Evolutionary conservation across 2,888 invertebrate genomes (phyloP).

Genomic region (Cremastobaeus sp.): DNA sequence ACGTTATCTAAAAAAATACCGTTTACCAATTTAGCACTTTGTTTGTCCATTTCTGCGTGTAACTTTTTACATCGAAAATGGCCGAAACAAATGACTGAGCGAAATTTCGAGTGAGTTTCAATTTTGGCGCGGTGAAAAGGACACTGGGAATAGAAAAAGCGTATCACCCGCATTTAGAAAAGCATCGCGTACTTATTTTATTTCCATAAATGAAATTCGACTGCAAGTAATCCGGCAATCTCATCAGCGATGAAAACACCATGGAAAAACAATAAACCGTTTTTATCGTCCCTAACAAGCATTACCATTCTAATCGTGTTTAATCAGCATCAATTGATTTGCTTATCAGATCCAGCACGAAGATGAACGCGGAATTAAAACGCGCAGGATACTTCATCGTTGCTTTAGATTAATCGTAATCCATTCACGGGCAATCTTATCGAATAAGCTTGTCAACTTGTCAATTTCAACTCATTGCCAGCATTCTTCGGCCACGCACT

Average conservation of each 20-base stretch:
- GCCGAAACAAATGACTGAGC: no score
- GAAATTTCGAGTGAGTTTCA: no score
- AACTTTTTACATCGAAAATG: no score
- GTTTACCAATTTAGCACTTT: no score
- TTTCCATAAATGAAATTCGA: neutral
- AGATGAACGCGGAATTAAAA: slow-evolving; percentile 45
- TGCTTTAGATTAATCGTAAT: slow-evolving; percentile 53
- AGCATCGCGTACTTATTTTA: no score
- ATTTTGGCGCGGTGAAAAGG: no score
- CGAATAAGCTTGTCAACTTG: slow-evolving; percentile 56
- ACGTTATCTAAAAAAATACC: no score
- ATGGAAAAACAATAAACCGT: slow-evolving; percentile 43
- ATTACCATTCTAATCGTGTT: slow-evolving; percentile 49
- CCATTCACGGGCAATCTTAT: slow-evolving; percentile 57
- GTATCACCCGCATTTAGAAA: no score
- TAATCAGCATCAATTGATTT: slow-evolving; percentile 52
- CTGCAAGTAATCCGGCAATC: slow-evolving; percentile 15
- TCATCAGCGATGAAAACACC: slow-evolving; percentile 17
- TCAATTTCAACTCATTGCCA: slow-evolving; percentile 47
- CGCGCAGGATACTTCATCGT: slow-evolving; percentile 48
- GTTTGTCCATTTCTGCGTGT: no score
- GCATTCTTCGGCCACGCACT: slow-evolving; percentile 33
- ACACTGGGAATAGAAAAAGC: no score
- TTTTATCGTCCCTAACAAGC: slow-evolving; percentile 31
- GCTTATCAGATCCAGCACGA: slow-evolving; percentile 46